Evolutionary conservation across 2,113 vertebrate species (phyloP), one percentile per base, ranked within the genome.

Genomic region (Zosterops borbonicus): DNA sequence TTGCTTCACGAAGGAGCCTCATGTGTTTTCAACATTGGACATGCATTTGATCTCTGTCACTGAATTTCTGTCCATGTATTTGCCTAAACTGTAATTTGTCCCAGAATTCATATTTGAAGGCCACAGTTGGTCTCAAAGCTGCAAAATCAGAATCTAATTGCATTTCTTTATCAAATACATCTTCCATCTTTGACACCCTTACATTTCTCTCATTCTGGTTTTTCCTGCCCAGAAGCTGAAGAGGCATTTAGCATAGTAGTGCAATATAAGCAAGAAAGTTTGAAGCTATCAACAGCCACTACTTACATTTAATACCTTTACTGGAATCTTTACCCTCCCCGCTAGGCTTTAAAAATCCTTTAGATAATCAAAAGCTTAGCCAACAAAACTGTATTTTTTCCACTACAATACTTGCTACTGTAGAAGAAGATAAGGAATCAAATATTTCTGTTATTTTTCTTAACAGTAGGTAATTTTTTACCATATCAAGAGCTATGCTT

Each of bases 141-240:
- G 21, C 27, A 64, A 68, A 52, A 49, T 37, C 69, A 39, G n/a
- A 77, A 69, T 5, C 20, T 4, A 67, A 67, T 82, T 78, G 25
- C 28, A 53, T 59, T 90, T 90, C 21, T 47, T 78, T 55, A 21
- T 80, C n/a, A 84, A 77, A 41, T 77, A 12, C 9, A 10, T 73
- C 27, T 62, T 46, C 3, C 2, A 3, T 70, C 35, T 90, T 0
- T 0, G 33, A 42, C 5, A 47, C 56, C 24, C n/a, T 69, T 82
- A 12, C 4, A 4, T 44, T 76, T 89, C 49, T 92, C 53, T 89
- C n/a, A 2, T 79, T 25, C 18, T 2, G 2, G 7, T 85, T 78
- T 78, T 49, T 78, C 28, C 53, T 92, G 24, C 60, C 63, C 1
- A 4, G 62, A 81, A 82, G 39, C 50, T 90, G 70, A 49, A 82